Base-by-base conservation (phyloP, 2,113 vertebrate genomes). In the Notothenia coriiceps region DNA sequence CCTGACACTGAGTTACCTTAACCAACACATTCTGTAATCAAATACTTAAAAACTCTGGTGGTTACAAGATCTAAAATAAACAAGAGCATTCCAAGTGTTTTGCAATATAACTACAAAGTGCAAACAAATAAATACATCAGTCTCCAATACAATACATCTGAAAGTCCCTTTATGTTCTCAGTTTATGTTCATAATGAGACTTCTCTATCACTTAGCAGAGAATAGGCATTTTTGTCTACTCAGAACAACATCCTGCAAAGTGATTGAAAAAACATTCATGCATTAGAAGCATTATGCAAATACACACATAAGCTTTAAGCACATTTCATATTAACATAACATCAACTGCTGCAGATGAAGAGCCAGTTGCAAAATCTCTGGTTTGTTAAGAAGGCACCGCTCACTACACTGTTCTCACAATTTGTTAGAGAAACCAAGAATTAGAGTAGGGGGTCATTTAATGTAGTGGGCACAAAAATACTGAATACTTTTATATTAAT, bases 331-430 rank as follows among this genome's bases (percentile, higher is more conserved):
- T 40, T 40, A 82, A 57, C 51, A 74, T 78, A 17, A 81, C 82
- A 57, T 49, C 11, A 77, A 74, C 29, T 66, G 15, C 33, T 74
- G 29, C 61, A 86, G 66, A 75, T 77, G n/a, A 87, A 75, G 73
- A 47, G 59, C 4, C 60, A 79, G 70, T 84, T 63, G 33, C 44
- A 84, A 78, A 74, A 84, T 83, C 9, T 83, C 62, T 59, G n/a
- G 18, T 83, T 85, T 79, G 59, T 78, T 83, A 72, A 74, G 46
- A 92, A 92, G 90, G 89, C 91, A 92, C 89, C 84, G 52, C 74
- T 84, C 55, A 73, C 35, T 52, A 78, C 47, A 68, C 47, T 65
- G 29, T 52, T 81, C 64, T 77, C 57, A 77, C 70, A 70, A 70
- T 49, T 65, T 55, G 46, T 83, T 46, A 82, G 46, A 74, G 35